Conservation (phyloP, 2,888 invertebrate genomes). For the Archips xylosteana region DNA sequence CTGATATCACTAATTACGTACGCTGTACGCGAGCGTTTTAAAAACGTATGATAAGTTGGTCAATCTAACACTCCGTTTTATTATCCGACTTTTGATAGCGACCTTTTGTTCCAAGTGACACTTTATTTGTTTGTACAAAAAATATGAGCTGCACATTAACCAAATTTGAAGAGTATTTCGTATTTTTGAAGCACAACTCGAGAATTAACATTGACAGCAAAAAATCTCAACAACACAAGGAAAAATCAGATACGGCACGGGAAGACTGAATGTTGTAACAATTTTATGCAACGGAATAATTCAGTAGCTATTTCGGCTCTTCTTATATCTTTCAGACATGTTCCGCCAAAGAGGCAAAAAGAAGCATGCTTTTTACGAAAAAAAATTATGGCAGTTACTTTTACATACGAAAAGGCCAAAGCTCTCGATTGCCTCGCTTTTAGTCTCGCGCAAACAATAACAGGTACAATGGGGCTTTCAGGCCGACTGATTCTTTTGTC, state of each 20-base stretch:
- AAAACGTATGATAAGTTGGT: conserved; percentile 24
- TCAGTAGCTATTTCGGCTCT: conserved; percentile 15
- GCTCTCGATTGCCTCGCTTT: conserved; percentile 69
- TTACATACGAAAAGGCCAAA: conserved; percentile 52
- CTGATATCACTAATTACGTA: conserved; percentile 66
- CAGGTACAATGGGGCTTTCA: conserved; percentile 75
- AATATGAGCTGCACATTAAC: neutral
- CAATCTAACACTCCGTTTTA: conserved; percentile 22
- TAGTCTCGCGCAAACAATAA: conserved; percentile 72
- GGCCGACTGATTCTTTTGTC: conserved; percentile 71
- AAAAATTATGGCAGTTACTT: conserved; percentile 31
- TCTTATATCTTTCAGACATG: conserved; percentile 9
- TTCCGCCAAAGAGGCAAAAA: neutral
- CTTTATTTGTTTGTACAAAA: neutral
- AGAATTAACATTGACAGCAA: neutral
- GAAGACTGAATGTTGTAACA: conserved; percentile 4
- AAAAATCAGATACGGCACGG: conserved; percentile 4
- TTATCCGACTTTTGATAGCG: conserved; percentile 11
- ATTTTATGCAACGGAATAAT: conserved; percentile 29
- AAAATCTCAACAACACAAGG: neutral
- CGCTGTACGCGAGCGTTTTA: conserved; percentile 48
- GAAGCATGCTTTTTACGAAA: conserved; percentile 5
- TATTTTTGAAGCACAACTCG: neutral
- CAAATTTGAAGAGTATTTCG: neutral
- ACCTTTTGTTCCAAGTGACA: neutral